A percentile compares a stretch with the other conserved stretches of the same genome.
phyloP scores from a whole-genome alignment of 2,113 vertebrate genomes.

The Equus quagga region DNA sequence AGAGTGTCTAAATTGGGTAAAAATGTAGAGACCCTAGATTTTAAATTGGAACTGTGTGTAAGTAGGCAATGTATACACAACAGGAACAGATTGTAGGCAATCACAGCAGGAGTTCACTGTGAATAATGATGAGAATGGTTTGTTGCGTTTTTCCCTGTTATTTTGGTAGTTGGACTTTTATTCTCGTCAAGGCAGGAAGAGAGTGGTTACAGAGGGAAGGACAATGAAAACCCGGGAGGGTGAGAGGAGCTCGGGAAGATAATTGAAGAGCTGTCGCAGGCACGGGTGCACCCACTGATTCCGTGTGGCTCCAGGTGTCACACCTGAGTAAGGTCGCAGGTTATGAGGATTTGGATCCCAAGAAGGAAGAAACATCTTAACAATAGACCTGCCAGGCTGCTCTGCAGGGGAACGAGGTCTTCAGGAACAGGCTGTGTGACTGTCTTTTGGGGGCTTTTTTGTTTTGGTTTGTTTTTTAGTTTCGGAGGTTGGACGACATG shows the following conservation, averaged over 20 bases:
- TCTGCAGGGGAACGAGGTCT: not conserved
- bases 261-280: fast-evolving
- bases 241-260: not conserved
- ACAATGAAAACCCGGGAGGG: fast-evolving
- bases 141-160: not conserved
- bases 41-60: not conserved
- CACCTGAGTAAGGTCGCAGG: too few species aligned
- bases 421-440: not conserved
- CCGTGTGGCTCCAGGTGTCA: not conserved
- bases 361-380: not conserved
- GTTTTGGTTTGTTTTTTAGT: not conserved
- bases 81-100: not conserved
- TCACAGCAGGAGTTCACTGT: not conserved
- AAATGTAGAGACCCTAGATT: not conserved
- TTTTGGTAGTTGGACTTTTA: not conserved
- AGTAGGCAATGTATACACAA: not conserved
- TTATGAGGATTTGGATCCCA: not conserved
- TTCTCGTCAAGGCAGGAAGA: not conserved
- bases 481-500: not conserved
- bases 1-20: not conserved
- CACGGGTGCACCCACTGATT: fast-evolving
- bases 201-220: not conserved
- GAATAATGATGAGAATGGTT: not conserved
- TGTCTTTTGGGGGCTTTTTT: not conserved
- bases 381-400: not conserved